Evolutionary conservation across 2,888 invertebrate species (phyloP).

Genomic region (Torymus tubicola): DNA sequence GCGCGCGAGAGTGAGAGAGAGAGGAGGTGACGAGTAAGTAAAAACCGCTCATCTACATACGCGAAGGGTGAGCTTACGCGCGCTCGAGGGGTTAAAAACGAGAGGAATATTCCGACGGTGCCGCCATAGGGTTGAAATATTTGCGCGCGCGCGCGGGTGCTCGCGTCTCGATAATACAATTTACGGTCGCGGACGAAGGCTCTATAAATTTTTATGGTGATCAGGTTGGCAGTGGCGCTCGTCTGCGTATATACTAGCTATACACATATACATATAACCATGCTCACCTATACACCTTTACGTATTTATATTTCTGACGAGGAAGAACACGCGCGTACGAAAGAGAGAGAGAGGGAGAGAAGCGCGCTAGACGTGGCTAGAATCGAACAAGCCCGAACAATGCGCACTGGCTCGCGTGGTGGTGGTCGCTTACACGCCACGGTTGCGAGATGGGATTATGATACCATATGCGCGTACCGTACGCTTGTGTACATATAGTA

Average conservation of each 20-base stretch:
- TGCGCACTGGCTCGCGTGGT: not conserved
- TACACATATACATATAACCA: slow-evolving; percentile 31
- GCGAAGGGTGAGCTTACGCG: not conserved
- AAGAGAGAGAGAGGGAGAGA: slow-evolving; percentile 34
- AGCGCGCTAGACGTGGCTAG: slow-evolving; percentile 64
- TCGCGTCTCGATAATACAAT: slow-evolving; percentile 73
- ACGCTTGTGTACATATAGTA: no score
- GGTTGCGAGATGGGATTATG: not conserved
- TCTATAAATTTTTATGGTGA: slow-evolving; percentile 76
- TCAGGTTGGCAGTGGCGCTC: slow-evolving; percentile 68
- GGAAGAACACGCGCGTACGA: slow-evolving; percentile 13
- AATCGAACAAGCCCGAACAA: slow-evolving; percentile 65
- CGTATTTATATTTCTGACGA: slow-evolving; percentile 66
- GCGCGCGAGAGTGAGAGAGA: not conserved
- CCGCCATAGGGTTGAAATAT: slow-evolving; percentile 5
- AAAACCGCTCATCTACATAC: slow-evolving; percentile 1
- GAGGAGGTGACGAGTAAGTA: slow-evolving; percentile 49
- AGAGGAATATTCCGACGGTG: slow-evolving; percentile 20
- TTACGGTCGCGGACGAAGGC: slow-evolving; percentile 71
- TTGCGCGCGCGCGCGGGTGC: slow-evolving; percentile 54
- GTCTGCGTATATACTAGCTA: no score
- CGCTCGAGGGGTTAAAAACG: slow-evolving; percentile 10
- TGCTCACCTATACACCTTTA: not conserved
- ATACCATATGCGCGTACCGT: not conserved
- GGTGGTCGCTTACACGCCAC: not conserved